Base-by-base conservation (phyloP, 2,888 invertebrate species). In the Cyaniris semiargus region DNA sequence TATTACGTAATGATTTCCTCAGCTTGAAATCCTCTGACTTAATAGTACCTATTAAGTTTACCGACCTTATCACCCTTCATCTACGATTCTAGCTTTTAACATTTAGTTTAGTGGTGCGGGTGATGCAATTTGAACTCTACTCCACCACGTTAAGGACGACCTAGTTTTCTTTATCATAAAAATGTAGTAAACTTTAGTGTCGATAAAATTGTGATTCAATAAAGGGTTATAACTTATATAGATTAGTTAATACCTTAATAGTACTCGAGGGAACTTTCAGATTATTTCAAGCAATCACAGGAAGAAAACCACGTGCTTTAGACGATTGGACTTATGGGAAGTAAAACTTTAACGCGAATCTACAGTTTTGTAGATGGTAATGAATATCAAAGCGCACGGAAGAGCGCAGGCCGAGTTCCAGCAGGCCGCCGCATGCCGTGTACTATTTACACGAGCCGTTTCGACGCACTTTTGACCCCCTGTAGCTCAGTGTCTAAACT, bases 151-250 rank as follows among this genome's bases (percentile, higher is more conserved):
- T 31, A 66, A 2, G 66, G 66, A 13, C 27, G 66, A 27, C 6
- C 18, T 66, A 66, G 27, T 66, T 66, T 66, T 18, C 18, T 27
- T 66, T 66, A 27, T 66, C 13, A 23, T 72, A 38, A 21, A 34
- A 38, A 15, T 38, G 21, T 44, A 23, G 72, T 72, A 23, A 72
- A 72, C 4, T 72, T 72, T 21, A 23, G 38, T 44, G 44, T 3
- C 72, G 72, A 72, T 44, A 44, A 44, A 72, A 72, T 44, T 38
- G 23, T 72, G 44, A 72, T 44, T 44, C 44, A 34, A 75, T 60
- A 72, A 72, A 72, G 44, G 44, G 72, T 72, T 44, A 38, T 21
- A n/a, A n/a, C n/a, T n/a, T n/a, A n/a, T n/a, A 21, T 18, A 72
- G 31, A 66, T 66, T 31, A 66, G 66, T 66, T 66, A 60, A 60